Conservation (phyloP, 2,113 vertebrate genomes). For the Fregetta grallaria region DNA sequence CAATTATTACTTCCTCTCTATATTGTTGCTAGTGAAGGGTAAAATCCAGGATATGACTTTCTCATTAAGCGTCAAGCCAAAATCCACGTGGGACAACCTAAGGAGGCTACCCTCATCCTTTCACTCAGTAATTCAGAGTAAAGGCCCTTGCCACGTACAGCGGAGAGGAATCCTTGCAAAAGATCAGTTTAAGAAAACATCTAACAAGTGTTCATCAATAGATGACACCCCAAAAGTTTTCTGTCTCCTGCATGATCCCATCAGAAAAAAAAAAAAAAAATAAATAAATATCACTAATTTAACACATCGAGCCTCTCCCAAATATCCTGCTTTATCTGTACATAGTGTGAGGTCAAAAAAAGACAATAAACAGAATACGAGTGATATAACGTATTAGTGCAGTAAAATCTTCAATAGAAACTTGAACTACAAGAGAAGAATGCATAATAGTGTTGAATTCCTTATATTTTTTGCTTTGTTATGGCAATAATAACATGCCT, state of each 20-base stretch:
- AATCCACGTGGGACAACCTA: constrained; percentile 6
- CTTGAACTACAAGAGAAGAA: neutral
- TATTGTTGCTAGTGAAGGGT: neutral
- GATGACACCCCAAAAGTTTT: neutral
- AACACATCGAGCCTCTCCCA: neutral
- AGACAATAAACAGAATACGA: neutral
- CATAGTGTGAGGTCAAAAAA: neutral
- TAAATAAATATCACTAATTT: neutral
- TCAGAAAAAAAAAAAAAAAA: neutral
- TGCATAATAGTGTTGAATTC: neutral
- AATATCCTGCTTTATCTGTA: neutral
- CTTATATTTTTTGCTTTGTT: constrained; percentile 19
- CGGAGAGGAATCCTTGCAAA: neutral
- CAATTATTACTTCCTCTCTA: constrained; percentile 25
- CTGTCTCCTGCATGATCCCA: neutral
- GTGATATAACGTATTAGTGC: neutral
- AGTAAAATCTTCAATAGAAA: neutral
- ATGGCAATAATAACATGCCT: constrained; percentile 4
- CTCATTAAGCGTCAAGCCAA: neutral
- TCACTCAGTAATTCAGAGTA: neutral
- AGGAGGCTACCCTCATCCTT: neutral
- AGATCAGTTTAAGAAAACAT: neutral
- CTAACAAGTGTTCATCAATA: neutral
- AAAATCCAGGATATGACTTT: constrained; percentile 28
- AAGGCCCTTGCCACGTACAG: neutral